Percentiles rank a stretch among this genome's conserved stretches.
Conservation (phyloP, 1,140 invertebrate species). For the Saccostrea glomerata region DNA sequence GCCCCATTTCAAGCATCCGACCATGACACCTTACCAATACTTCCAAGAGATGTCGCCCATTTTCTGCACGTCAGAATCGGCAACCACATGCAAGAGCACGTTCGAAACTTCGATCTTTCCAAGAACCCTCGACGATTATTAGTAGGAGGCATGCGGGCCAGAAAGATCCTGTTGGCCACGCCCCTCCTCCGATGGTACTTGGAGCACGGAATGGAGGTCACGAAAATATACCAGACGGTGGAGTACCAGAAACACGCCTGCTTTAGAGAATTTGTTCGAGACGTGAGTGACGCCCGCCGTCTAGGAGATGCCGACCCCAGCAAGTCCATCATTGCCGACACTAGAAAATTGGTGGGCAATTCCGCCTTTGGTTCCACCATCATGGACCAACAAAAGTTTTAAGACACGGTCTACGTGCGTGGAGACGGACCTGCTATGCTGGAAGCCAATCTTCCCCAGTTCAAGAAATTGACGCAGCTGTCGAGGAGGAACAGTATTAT, state of each 20-base stretch:
- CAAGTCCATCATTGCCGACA: neutral
- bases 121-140: too few species aligned
- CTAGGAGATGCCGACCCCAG: slow-evolving; percentile 43
- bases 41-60: too few species aligned
- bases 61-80: too few species aligned
- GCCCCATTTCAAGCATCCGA: too few species aligned
- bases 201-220: too few species aligned
- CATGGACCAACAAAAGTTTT: slow-evolving; percentile 48
- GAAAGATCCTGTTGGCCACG: too few species aligned
- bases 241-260: slow-evolving; percentile 54
- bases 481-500: slow-evolving; percentile 26
- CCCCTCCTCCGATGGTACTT: too few species aligned
- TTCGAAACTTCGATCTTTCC: too few species aligned
- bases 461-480: slow-evolving; percentile 9
- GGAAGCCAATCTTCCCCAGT: neutral
- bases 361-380: slow-evolving; percentile 52
- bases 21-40: too few species aligned
- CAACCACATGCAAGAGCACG: too few species aligned
- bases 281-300: slow-evolving; percentile 54
- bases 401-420: slow-evolving; percentile 1
- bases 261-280: slow-evolving; percentile 53
- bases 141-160: too few species aligned
- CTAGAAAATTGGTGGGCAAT: slow-evolving; percentile 53
- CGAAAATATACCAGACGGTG: slow-evolving; percentile 46
- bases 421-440: neutral